Base-by-base conservation (phyloP, 2,797 vertebrate genomes). In the Cynopterus sphinx region DNA sequence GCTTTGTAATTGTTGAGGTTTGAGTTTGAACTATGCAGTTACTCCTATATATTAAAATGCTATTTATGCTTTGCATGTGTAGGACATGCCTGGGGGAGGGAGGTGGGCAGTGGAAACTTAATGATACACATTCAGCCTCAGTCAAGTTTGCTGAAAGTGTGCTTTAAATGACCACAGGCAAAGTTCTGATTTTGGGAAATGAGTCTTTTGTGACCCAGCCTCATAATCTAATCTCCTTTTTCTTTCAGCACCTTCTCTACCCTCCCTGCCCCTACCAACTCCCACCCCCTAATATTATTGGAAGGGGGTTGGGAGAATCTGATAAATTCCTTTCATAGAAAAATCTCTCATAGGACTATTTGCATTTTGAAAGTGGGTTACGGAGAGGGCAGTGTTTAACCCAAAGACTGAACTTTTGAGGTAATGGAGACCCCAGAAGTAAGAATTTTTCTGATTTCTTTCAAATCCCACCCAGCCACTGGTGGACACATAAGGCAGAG, bases 11-110 rank as follows among this genome's bases (percentile, higher is more conserved):
- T 92, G 61, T 33, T 92, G 28, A 2, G 74, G 93, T 96, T 95
- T 91, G 57, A 73, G 87, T 85, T 9, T 59, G 70, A 96, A 63
- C 73, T 95, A 82, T 78, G n/a, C 68, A 36, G 28, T 94, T 92
- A 90, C 9, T 95, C n/a, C 90, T 95, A 93, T 91, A 28, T 33
- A 86, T 79, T 95, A 82, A 92, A 95, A 87, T 87, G 57, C 5
- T 65, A 5, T 92, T 94, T 95, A 89, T 90, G 91, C 70, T 46
- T 43, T 84, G 9, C 43, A 26, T 90, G 75, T 96, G 24, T 55
- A 61, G 53, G 61, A 93, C 6, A 63, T 83, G n/a, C 36, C 83
- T 57, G 22, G 59, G 22, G 79, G 59, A 46, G 41, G 33, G 33
- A 2, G 33, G 33, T 33, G 2, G 33, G 33, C 33, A 33, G 53